Conservation (phyloP, 2,888 invertebrate genomes). For the Cremastinae sp. region DNA sequence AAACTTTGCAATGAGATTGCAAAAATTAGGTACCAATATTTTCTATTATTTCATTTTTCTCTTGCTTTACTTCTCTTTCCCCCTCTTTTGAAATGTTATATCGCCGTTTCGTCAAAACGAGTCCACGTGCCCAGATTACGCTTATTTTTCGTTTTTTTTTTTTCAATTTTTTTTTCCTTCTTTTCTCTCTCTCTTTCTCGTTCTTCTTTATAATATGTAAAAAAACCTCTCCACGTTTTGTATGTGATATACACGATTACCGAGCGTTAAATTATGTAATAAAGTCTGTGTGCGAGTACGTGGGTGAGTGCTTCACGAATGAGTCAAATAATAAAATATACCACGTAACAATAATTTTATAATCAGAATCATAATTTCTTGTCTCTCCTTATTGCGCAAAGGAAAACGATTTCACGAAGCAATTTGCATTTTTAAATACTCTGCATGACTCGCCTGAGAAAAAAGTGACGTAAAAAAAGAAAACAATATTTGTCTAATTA, state of each 20-base stretch:
- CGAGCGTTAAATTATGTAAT: slow-evolving; percentile 61
- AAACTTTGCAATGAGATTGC: slow-evolving; percentile 12
- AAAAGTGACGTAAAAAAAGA: neutral
- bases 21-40: slow-evolving; percentile 46
- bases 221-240: slow-evolving; percentile 58
- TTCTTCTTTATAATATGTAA: slow-evolving; percentile 43
- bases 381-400: neutral
- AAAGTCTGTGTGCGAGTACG: slow-evolving; percentile 28
- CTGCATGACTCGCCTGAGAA: neutral
- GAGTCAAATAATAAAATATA: slow-evolving; percentile 39
- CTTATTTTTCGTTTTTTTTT: no score
- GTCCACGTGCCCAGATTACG: slow-evolving; percentile 43
- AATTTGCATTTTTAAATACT: no score
- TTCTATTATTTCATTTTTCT: slow-evolving; percentile 13
- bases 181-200: slow-evolving; percentile 21
- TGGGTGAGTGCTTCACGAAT: slow-evolving; percentile 44
- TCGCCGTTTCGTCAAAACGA: slow-evolving; percentile 31
- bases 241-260: slow-evolving; percentile 62
- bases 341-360: neutral
- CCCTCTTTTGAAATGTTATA: neutral
- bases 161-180: slow-evolving; percentile 9
- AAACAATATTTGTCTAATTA: neutral
- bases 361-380: neutral
- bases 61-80: no score
- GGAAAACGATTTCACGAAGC: neutral